A percentile compares a stretch with the other conserved stretches of the same genome.
These are phyloP conservation scores for Tiliqua scincoides DNA, from an alignment of 2,113 vertebrate genomes.

Conservation along the genomic window DNA sequence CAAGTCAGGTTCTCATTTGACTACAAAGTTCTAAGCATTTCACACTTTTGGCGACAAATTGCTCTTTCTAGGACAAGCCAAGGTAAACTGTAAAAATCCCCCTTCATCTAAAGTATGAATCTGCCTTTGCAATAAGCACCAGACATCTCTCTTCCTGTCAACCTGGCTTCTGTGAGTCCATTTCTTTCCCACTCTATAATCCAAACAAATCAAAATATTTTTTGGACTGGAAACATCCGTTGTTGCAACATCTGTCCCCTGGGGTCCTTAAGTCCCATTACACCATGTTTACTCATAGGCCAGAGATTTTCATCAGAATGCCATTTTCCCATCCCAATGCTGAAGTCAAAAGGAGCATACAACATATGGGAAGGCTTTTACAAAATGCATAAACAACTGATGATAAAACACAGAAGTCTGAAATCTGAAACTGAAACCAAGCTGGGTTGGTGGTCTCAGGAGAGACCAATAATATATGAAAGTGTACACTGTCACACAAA, in stretches of 20 bases:
- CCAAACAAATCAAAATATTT: conserved; percentile 77
- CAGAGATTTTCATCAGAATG: conserved; percentile 66
- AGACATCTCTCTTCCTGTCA: conserved; percentile 32
- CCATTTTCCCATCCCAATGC: conserved; percentile 68
- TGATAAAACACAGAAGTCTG: conserved; percentile 67
- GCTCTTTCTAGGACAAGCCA: background rate
- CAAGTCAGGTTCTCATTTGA: background rate
- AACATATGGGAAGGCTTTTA: conserved; percentile 45
- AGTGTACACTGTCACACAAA: background rate
- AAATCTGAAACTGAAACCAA: conserved; percentile 59
- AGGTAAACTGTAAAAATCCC: conserved; percentile 35
- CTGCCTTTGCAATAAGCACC: conserved; percentile 1
- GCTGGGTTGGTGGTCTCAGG: conserved; percentile 7
- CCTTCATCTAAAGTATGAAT: background rate
- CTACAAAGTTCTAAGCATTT: background rate
- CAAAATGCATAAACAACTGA: conserved; percentile 55
- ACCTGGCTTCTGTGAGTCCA: conserved; percentile 35
- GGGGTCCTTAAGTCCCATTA: conserved; percentile 82
- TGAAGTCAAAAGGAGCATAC: conserved; percentile 58
- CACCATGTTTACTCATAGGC: conserved; percentile 74
- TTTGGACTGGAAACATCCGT: conserved; percentile 58
- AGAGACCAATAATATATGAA: background rate
- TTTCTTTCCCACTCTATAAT: conserved; percentile 81
- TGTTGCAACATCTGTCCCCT: conserved; percentile 77
- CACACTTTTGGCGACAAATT: background rate